Evolutionary conservation across 2,888 invertebrate species (phyloP).

Genomic region (Plusia festucae): DNA sequence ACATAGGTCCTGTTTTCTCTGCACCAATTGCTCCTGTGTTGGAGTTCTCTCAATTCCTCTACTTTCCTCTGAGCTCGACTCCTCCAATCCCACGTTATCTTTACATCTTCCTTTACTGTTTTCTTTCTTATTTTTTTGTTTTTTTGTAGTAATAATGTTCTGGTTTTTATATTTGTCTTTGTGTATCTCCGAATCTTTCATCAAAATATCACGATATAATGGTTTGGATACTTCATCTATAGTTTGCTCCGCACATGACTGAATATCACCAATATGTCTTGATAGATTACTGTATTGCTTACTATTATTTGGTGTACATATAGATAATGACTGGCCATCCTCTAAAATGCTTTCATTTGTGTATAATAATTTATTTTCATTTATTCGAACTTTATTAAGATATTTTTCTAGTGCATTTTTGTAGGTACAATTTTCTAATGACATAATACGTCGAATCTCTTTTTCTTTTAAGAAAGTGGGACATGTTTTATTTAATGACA

Average conservation of each 20-base stretch:
- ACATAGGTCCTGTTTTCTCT: not conserved
- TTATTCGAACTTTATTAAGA: not conserved
- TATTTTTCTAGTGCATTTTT: slow-evolving; percentile 23
- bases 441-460: slow-evolving; percentile 29
- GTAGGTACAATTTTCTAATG: slow-evolving; percentile 19
- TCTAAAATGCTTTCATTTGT: not conserved
- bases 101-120: not conserved
- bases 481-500: slow-evolving; percentile 28
- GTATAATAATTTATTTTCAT: not conserved
- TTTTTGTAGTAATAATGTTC: not conserved
- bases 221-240: not conserved
- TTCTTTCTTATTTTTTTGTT: not conserved
- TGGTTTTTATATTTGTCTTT: not conserved
- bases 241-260: not conserved
- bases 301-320: not conserved
- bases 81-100: not conserved
- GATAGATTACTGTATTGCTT: not conserved
- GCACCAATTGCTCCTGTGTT: not conserved
- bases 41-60: not conserved
- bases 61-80: not conserved
- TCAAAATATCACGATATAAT: not conserved
- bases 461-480: slow-evolving; percentile 36
- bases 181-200: not conserved
- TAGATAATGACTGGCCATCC: not conserved
- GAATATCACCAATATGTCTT: not conserved